These are phyloP conservation scores for Trimorus sp. DNA, from an alignment of 2,888 invertebrate species.

Conservation along the genomic window DNA sequence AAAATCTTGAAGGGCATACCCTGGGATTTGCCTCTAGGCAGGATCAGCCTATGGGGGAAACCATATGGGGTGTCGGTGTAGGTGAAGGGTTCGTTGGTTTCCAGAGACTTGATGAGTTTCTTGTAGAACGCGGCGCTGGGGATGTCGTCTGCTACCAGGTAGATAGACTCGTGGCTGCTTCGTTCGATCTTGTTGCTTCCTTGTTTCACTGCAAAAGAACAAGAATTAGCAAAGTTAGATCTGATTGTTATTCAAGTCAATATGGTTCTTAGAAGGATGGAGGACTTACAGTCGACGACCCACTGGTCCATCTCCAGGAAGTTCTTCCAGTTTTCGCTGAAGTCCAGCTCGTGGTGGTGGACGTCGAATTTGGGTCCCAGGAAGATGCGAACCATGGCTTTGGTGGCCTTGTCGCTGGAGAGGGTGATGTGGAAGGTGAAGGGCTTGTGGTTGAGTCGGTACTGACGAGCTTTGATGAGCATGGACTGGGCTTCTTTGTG, in stretches of 20 bases:
- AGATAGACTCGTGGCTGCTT: slow-evolving; percentile 71
- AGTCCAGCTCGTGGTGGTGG: slow-evolving; percentile 82
- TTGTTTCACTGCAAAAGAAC: slow-evolving; percentile 74
- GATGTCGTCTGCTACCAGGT: slow-evolving; percentile 75
- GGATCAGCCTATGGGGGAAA: slow-evolving; percentile 84
- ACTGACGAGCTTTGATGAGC: slow-evolving; percentile 85
- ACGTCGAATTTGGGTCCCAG: slow-evolving; percentile 87
- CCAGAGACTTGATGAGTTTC: slow-evolving; percentile 81
- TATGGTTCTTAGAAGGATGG: background rate
- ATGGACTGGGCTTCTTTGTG: slow-evolving; percentile 81
- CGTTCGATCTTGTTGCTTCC: slow-evolving; percentile 80
- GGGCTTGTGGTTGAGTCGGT: slow-evolving; percentile 87
- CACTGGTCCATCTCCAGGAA: slow-evolving; percentile 85
- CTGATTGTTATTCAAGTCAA: too few relatives aligned
- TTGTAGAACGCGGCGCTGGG: slow-evolving; percentile 79
- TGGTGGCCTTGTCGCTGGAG: slow-evolving; percentile 84
- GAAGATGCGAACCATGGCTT: slow-evolving; percentile 86
- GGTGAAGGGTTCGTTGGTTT: slow-evolving; percentile 82
- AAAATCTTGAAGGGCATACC: slow-evolving; percentile 86
- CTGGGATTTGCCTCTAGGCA: slow-evolving; percentile 85
- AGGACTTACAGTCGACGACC: slow-evolving; percentile 82
- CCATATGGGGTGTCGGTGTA: slow-evolving; percentile 83
- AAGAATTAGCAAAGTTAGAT: slow-evolving; percentile 47
- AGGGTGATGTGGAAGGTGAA: slow-evolving; percentile 85
- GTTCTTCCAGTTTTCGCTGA: slow-evolving; percentile 84